A percentile compares a stretch with the other conserved stretches of the same genome.
These are phyloP conservation scores for Rachycentron canadum DNA, from an alignment of 2,797 vertebrate species.

Conservation along the genomic window DNA sequence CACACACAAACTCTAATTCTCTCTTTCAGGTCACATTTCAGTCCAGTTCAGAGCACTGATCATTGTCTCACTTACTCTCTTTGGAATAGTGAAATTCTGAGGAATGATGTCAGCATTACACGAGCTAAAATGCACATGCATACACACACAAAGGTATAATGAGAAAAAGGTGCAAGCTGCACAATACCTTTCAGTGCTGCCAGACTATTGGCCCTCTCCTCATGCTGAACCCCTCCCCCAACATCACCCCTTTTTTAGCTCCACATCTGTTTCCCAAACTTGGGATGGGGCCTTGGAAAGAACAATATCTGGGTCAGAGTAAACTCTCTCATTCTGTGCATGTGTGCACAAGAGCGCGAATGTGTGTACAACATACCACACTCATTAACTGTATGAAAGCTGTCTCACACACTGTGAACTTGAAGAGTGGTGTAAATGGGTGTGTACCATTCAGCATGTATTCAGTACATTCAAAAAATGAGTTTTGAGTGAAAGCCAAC, in stretches of 20 bases:
- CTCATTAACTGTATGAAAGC: conserved; percentile 2
- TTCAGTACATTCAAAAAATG: not conserved
- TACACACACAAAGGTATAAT: conserved; percentile 64
- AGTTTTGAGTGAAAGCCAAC: conserved; percentile 9
- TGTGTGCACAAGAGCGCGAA: not conserved
- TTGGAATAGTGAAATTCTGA: conserved; percentile 25
- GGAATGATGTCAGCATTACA: conserved; percentile 67
- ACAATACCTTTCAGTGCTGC: conserved; percentile 62
- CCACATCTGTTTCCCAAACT: conserved; percentile 84
- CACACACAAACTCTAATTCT: not conserved
- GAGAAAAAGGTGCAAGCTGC: conserved; percentile 79
- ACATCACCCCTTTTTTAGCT: conserved; percentile 39
- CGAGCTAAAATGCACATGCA: conserved; percentile 27
- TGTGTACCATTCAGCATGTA: not conserved
- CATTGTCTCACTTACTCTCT: not conserved
- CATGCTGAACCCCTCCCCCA: conserved; percentile 58
- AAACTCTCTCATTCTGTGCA: conserved; percentile 43
- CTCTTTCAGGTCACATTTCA: conserved; percentile 2
- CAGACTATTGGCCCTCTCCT: conserved; percentile 60
- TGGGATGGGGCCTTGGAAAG: conserved; percentile 75
- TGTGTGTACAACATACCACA: conserved; percentile 19
- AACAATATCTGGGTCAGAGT: conserved; percentile 81
- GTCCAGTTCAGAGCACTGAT: conserved; percentile 15
- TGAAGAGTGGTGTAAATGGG: not conserved
- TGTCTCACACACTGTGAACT: conserved; percentile 14